Percentiles rank a stretch among this genome's conserved stretches.
phyloP scores from a whole-genome alignment of 2,113 vertebrate genomes.

The Syngnathus typhle region DNA sequence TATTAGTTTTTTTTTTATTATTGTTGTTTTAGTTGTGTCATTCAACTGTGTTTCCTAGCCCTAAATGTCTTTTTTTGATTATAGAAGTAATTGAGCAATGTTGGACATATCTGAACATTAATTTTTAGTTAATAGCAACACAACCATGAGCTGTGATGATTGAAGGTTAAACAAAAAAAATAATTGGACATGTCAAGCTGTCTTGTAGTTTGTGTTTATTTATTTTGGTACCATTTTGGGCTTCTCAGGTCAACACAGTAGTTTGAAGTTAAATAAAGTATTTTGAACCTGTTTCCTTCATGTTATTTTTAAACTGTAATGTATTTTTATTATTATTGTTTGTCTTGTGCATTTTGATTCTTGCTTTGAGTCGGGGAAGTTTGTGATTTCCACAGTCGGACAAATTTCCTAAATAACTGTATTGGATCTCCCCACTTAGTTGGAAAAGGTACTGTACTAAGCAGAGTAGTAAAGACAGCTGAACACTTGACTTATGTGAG shows the following conservation, averaged over 20 bases:
- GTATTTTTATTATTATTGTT: not conserved
- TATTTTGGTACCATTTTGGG: slow-evolving; percentile 63
- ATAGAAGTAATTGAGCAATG: not conserved
- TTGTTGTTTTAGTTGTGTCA: slow-evolving; percentile 21
- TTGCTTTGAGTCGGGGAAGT: not conserved
- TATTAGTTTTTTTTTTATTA: slow-evolving; percentile 1
- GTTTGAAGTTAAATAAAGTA: slow-evolving; percentile 64
- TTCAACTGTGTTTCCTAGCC: slow-evolving; percentile 9
- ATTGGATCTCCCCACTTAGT: slow-evolving; percentile 10
- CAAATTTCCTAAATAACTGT: not conserved
- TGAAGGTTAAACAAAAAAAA: not conserved
- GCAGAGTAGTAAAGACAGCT: slow-evolving; percentile 55
- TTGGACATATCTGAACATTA: not conserved
- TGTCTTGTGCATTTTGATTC: not conserved
- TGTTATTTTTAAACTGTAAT: not conserved
- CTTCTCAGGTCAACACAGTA: slow-evolving; percentile 65
- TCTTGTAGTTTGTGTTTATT: slow-evolving; percentile 62
- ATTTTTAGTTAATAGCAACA: not conserved
- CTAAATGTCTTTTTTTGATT: slow-evolving; percentile 4
- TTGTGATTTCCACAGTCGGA: not conserved
- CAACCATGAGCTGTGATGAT: slow-evolving; percentile 5
- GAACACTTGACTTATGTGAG: slow-evolving; percentile 37
- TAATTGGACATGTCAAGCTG: slow-evolving; percentile 29
- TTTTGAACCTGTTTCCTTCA: slow-evolving; percentile 24
- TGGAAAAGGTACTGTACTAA: slow-evolving; percentile 14